A percentile compares a stretch with the other conserved stretches of the same genome.
These are phyloP conservation scores for Triplophysa dalaica DNA, from an alignment of 2,113 vertebrate genomes.

Conservation along the genomic window DNA sequence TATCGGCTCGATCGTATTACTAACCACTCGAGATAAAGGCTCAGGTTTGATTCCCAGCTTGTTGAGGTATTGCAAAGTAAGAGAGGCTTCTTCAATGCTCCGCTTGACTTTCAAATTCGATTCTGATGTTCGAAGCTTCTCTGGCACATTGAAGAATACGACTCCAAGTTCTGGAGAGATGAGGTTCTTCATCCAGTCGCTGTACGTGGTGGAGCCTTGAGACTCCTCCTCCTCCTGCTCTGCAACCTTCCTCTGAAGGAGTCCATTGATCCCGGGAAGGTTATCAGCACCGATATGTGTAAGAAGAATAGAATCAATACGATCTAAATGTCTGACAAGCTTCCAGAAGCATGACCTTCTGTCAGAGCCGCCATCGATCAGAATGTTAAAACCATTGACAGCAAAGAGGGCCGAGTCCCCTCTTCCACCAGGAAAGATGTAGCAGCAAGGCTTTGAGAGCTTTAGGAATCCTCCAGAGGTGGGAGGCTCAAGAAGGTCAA, in stretches of 20 bases:
- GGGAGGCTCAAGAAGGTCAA: constrained; percentile 94
- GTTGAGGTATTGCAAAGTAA: constrained; percentile 90
- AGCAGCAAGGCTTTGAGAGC: constrained; percentile 97
- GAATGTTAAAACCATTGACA: constrained; percentile 96
- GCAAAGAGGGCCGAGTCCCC: constrained; percentile 97
- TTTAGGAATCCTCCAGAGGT: constrained; percentile 97
- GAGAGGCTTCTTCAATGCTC: constrained; percentile 93
- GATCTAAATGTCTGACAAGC: constrained; percentile 93
- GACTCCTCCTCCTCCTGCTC: constrained; percentile 94
- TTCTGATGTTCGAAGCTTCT: constrained; percentile 90
- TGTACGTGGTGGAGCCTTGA: constrained; percentile 90
- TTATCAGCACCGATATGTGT: constrained; percentile 98
- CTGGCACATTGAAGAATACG: constrained; percentile 96
- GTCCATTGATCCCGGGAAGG: constrained; percentile 94
- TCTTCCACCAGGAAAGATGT: constrained; percentile 96
- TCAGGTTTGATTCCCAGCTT: constrained; percentile 88
- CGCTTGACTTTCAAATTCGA: constrained; percentile 92
- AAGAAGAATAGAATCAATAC: constrained; percentile 92
- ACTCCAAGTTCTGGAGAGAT: constrained; percentile 97
- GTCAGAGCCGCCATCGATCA: constrained; percentile 95
- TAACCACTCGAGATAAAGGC: constrained; percentile 88
- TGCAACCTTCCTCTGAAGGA: constrained; percentile 94
- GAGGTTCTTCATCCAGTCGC: constrained; percentile 96
- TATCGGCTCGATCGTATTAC: constrained; percentile 91
- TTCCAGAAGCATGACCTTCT: constrained; percentile 98